Conservation (phyloP, 2,113 vertebrate genomes). For the Enhydra lutris region DNA sequence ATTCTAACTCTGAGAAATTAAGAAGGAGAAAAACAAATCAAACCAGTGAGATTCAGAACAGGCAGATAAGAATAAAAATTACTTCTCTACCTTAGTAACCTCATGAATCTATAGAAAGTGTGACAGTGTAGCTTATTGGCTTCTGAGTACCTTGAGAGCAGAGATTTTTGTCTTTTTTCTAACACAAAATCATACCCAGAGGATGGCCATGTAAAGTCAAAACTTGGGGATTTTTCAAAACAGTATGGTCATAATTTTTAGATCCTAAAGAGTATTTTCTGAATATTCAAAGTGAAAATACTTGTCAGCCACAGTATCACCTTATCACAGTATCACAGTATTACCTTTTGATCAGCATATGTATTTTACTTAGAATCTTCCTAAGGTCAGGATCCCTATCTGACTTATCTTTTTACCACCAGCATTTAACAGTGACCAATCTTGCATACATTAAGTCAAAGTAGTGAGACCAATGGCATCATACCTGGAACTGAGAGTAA, state of each 20-base stretch:
- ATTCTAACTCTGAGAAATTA: background rate
- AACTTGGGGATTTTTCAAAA: background rate
- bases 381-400: background rate
- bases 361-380: background rate
- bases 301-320: background rate
- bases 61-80: background rate
- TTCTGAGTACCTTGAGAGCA: background rate
- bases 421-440: background rate
- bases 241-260: background rate
- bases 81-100: background rate
- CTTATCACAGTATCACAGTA: too few relatives aligned
- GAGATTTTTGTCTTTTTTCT: background rate
- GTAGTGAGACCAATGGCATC: background rate
- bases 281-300: background rate
- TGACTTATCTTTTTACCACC: background rate
- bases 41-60: background rate
- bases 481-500: background rate
- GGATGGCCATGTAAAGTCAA: background rate
- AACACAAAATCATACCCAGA: background rate
- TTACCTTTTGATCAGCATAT: background rate
- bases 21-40: background rate
- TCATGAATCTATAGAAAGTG: background rate
- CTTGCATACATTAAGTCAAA: background rate
- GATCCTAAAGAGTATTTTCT: background rate
- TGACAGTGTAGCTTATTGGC: background rate